phyloP scores from a whole-genome alignment of 1,140 invertebrate genomes.

The Wasmannia auropunctata region DNA sequence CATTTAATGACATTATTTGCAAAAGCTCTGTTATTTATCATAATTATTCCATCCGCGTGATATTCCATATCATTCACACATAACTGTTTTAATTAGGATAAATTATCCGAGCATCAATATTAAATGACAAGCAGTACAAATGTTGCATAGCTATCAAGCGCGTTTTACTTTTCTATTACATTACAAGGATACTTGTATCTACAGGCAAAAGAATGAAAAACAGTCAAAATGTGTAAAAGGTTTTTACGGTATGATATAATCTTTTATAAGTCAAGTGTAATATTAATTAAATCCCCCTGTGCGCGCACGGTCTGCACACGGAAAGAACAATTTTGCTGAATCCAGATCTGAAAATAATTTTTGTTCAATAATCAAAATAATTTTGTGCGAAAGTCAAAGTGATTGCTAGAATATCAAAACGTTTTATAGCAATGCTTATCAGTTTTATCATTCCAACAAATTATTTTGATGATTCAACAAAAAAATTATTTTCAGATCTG shows the following conservation, averaged over 20 bases:
- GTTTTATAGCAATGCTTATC: too few species aligned
- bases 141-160: background rate
- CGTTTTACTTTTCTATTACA: background rate
- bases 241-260: background rate
- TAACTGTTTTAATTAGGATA: slow-evolving; percentile 42
- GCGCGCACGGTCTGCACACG: too few species aligned
- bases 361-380: too few species aligned
- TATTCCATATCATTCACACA: slow-evolving; percentile 34
- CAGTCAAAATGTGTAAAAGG: background rate
- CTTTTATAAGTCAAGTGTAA: background rate
- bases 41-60: slow-evolving; percentile 34
- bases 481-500: too few species aligned
- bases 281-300: too few species aligned
- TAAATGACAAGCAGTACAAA: slow-evolving; percentile 8
- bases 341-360: too few species aligned
- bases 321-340: too few species aligned
- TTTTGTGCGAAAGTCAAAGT: too few species aligned
- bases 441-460: too few species aligned
- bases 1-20: slow-evolving; percentile 69
- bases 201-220: background rate
- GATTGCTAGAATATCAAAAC: too few species aligned
- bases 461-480: too few species aligned
- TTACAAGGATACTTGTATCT: background rate
- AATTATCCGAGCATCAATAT: slow-evolving; percentile 21
- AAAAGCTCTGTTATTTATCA: slow-evolving; percentile 43